Percentiles rank a stretch among this genome's conserved stretches.
These are phyloP conservation scores for Macropodus opercularis DNA, from an alignment of 2,797 vertebrate genomes.

Conservation along the genomic window DNA sequence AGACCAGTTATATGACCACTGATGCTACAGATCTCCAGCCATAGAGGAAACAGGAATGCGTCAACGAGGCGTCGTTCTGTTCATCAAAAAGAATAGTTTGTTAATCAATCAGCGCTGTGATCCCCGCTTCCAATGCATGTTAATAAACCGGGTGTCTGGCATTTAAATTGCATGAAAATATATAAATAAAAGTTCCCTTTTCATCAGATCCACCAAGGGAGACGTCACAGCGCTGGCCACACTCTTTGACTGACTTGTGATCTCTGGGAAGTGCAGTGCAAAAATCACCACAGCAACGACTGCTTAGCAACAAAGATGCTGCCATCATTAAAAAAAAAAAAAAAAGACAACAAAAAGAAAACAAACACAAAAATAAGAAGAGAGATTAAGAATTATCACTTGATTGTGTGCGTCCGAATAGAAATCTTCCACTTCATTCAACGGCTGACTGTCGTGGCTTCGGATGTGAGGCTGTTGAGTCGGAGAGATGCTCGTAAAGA, in stretches of 20 bases:
- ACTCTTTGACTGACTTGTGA: slow-evolving; percentile 62
- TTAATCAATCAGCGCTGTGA: slow-evolving; percentile 1
- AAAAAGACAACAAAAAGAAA: neutral
- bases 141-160: slow-evolving; percentile 1
- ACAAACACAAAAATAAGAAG: slow-evolving; percentile 17
- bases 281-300: slow-evolving; percentile 74
- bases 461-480: neutral
- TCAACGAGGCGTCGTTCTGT: no score
- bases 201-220: slow-evolving; percentile 2
- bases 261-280: slow-evolving; percentile 59
- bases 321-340: slow-evolving; percentile 36
- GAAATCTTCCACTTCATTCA: slow-evolving; percentile 24
- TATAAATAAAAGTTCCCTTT: slow-evolving; percentile 30
- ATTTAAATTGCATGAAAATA: slow-evolving; percentile 3
- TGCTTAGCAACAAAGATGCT: slow-evolving; percentile 76
- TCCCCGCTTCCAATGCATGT: neutral
- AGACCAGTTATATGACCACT: slow-evolving; percentile 47
- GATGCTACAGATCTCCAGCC: slow-evolving; percentile 35
- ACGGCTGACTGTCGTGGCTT: slow-evolving; percentile 2
- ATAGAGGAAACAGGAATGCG: slow-evolving; percentile 8
- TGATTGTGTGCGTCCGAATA: slow-evolving; percentile 8
- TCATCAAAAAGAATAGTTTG: slow-evolving; percentile 23
- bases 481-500: slow-evolving; percentile 36
- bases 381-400: neutral
- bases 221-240: slow-evolving; percentile 33